Evolutionary conservation across 2,888 invertebrate species (phyloP), one percentile per base, ranked within the genome.

Genomic region (Apamea monoglypha): DNA sequence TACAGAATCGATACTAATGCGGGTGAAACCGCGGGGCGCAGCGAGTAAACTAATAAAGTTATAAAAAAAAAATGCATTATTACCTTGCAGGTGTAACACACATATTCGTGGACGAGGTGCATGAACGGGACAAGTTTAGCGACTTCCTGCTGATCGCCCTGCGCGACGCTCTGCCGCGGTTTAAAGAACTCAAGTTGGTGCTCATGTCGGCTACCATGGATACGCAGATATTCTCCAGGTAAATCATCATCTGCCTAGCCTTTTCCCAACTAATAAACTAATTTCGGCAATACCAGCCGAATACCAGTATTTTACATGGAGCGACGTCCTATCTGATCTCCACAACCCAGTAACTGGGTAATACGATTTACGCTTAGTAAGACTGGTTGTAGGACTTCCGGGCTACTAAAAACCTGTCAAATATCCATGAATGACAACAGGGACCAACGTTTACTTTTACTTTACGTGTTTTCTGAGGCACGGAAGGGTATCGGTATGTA

Each of bases 191-290:
- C 36, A 98, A 98, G 91, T 95, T 99, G 0, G 97, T 99, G 70
- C 97, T 99, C 68, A 99, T 99, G 99, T 99, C 99, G 6, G 99
- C 99, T 21, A 99, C 99, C 0, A 97, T 99, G 94, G 99, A 99
- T 92, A 98, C 98, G 68, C 97, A 97, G 79, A 97, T 98, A 84
- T 98, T 99, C 95, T 97, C 98, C 71, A 97, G 98, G 97, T 96
- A 59, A 36, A 59, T 32, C 18, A 29, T 63, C 61, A 61, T 16
- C n/a, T 29, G 16, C 6, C 29, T 59, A n/a, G 14, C 29, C n/a
- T 14, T 59, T 59, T 59, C 1, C n/a, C n/a, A 61, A 40, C 7
- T 40, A 5, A 36, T 6, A 40, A 6, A 40, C 0, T n/a, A n/a
- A n/a, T n/a, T n/a, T 40, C 7, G 40, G 40, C 40, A 40, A 29